Evolutionary conservation across 2,888 invertebrate genomes (phyloP).

Genomic region (Coelogynopora nodosa): DNA sequence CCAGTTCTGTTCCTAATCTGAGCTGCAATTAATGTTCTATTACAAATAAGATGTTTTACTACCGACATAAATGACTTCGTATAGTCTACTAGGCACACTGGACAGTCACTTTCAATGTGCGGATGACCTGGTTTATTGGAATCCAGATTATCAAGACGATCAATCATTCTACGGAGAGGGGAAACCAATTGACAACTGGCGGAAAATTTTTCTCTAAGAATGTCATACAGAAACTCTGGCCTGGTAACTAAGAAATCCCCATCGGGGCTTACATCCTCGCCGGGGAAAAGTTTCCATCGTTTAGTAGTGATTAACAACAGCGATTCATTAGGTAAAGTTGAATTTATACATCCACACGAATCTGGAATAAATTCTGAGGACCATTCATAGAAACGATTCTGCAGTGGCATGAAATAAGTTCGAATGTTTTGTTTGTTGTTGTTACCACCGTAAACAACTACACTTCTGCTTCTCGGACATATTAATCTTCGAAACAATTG

Average conservation of each 20-base stretch:
- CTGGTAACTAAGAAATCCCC: not conserved
- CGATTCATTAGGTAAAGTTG: not conserved
- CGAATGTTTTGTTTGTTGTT: not conserved
- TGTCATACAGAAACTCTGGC: not conserved
- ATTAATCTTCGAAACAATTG: not conserved
- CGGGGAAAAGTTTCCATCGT: conserved; percentile 1
- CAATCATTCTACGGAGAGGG: not conserved
- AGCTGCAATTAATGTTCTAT: not conserved
- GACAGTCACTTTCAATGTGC: not conserved
- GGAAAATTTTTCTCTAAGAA: not conserved
- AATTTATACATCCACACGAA: not conserved
- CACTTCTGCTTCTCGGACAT: conserved; percentile 4
- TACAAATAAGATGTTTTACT: not conserved
- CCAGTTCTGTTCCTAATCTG: not conserved
- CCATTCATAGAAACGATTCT: conserved; percentile 12
- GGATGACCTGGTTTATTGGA: not conserved
- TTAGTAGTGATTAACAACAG: not conserved
- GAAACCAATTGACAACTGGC: not conserved
- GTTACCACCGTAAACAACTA: not conserved
- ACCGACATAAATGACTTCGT: not conserved
- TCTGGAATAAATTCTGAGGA: conserved; percentile 6
- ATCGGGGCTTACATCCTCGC: not conserved
- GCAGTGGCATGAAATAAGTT: not conserved
- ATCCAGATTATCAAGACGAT: not conserved
- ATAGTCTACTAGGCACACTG: not conserved